Conservation (phyloP, 2,113 vertebrate species). For the Cheilinus undulatus region DNA sequence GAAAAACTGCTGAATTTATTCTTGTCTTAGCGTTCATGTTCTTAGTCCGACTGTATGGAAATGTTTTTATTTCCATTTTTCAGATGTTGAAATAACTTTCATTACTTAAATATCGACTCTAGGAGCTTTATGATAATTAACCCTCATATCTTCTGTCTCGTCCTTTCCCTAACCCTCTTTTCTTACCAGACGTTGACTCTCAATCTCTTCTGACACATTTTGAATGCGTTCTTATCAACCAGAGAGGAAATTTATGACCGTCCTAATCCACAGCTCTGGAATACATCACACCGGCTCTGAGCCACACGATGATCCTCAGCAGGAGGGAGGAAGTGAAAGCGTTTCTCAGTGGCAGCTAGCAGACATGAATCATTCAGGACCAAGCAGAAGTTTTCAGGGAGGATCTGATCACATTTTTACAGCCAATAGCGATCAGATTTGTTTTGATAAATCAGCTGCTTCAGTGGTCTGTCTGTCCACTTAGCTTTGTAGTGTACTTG, state of each 20-base stretch:
- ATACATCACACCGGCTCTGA: slow-evolving; percentile 49
- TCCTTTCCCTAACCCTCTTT: slow-evolving; percentile 14
- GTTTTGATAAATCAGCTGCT: no score
- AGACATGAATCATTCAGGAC: no score
- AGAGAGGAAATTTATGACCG: slow-evolving; percentile 52
- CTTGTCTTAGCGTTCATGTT: slow-evolving; percentile 25
- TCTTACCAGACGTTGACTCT: slow-evolving; percentile 47
- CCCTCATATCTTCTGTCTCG: slow-evolving; percentile 17
- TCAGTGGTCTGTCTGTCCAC: no score
- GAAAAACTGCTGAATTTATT: slow-evolving; percentile 40
- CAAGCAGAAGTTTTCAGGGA: no score
- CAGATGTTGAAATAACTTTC: neutral
- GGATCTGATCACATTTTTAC: no score
- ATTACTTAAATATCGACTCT: slow-evolving; percentile 18
- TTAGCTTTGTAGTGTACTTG: no score
- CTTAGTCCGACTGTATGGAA: slow-evolving; percentile 27
- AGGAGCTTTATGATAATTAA: slow-evolving; percentile 53
- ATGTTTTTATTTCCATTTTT: slow-evolving; percentile 44
- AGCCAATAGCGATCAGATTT: no score
- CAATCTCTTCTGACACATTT: slow-evolving; percentile 63
- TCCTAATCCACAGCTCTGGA: slow-evolving; percentile 58
- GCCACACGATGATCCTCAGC: slow-evolving; percentile 36
- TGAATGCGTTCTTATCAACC: slow-evolving; percentile 52
- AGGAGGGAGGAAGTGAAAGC: slow-evolving; percentile 22
- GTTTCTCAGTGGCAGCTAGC: slow-evolving; percentile 22